A percentile compares a stretch with the other conserved stretches of the same genome.
Evolutionary conservation across 2,888 invertebrate genomes (phyloP).

Genomic region (Drosophila testacea): DNA sequence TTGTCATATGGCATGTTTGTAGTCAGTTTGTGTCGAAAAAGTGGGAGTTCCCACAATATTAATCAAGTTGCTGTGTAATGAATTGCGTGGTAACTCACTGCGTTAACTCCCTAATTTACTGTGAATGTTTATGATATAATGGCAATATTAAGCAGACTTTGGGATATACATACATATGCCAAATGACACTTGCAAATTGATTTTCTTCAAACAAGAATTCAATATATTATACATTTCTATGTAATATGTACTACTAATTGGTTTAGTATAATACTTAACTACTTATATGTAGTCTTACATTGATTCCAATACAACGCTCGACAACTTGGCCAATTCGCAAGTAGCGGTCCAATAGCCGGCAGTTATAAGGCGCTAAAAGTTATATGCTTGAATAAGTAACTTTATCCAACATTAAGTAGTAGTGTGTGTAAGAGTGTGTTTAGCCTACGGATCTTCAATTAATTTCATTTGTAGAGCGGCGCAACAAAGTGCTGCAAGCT

Average conservation of each 20-base stretch:
- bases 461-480: constrained; percentile 71
- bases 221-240: background rate
- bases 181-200: constrained; percentile 1
- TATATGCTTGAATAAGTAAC: constrained; percentile 41
- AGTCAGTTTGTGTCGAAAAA: constrained; percentile 51
- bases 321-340: constrained; percentile 25
- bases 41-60: constrained; percentile 40
- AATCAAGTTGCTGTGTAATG: constrained; percentile 46
- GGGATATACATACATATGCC: too few species aligned
- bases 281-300: constrained; percentile 13
- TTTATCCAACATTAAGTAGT: constrained; percentile 47
- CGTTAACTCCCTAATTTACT: constrained; percentile 47
- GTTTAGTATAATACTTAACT: too few species aligned
- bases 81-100: constrained; percentile 50
- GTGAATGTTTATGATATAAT: constrained; percentile 47
- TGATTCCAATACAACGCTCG: constrained; percentile 18
- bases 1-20: constrained; percentile 69
- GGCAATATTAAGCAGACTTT: constrained; percentile 16
- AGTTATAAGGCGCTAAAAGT: constrained; percentile 67
- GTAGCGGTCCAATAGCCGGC: constrained; percentile 57
- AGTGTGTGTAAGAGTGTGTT: constrained; percentile 25
- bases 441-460: constrained; percentile 64
- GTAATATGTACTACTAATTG: too few species aligned
- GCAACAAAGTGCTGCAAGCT: constrained; percentile 62
- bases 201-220: background rate